phyloP scores from a whole-genome alignment of 2,113 vertebrate species.

The Sylvia atricapilla region DNA sequence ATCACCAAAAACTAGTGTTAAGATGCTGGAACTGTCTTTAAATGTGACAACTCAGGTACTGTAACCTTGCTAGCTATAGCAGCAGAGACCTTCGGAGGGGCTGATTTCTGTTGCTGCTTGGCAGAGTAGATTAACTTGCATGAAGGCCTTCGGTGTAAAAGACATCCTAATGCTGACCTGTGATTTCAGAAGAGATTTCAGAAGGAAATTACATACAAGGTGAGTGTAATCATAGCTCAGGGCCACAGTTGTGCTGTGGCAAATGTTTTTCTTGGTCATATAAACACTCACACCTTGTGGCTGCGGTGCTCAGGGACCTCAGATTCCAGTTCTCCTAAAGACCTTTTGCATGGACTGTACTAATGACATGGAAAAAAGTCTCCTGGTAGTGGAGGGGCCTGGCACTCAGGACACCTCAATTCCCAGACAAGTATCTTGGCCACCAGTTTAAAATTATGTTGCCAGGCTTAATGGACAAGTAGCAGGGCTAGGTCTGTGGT shows the following conservation, averaged over 20 bases:
- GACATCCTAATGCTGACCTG: rapidly evolving
- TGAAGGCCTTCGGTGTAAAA: not conserved
- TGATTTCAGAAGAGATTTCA: not conserved
- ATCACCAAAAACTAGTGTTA: not conserved
- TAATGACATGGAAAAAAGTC: not conserved
- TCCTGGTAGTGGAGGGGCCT: not conserved
- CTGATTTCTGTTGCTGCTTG: not conserved
- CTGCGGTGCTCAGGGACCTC: not conserved
- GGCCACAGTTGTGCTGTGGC: not conserved
- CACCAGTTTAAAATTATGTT: not conserved
- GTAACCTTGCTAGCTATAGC: not conserved
- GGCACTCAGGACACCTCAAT: not conserved
- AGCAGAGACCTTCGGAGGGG: not conserved
- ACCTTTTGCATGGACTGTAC: not conserved
- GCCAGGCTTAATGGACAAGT: not conserved
- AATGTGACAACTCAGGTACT: not conserved
- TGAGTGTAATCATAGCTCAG: not conserved
- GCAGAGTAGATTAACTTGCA: not conserved
- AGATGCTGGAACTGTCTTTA: not conserved
- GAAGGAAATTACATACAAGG: not conserved
- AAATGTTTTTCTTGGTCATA: not conserved
- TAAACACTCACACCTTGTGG: not conserved
- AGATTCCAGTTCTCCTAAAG: not conserved
- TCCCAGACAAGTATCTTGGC: not conserved
- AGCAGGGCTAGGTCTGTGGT: not conserved